Evolutionary conservation across 23 tunicate species (phyloP), one percentile per base, ranked within the genome.

Genomic region (Trididemnum clinides): DNA sequence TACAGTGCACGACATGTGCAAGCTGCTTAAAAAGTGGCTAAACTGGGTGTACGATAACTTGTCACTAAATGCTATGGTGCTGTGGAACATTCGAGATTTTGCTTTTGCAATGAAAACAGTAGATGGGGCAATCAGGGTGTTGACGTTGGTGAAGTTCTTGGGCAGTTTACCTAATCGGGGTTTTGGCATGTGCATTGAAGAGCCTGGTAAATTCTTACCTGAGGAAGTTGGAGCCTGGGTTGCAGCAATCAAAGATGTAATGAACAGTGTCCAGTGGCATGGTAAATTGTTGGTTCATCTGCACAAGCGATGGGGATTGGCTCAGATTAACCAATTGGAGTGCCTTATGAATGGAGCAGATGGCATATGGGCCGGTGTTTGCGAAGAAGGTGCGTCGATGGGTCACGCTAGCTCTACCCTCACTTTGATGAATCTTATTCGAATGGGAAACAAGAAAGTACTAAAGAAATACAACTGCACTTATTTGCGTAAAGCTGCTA

Each of bases 391-490:
- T 12, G 83, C 83, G 3, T 28, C 38, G 1, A 29, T 78, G 34
- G 83, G 83, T 51, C 83, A 78, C 23, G 83, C 83, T 15, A 78
- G 83, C 28, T 78, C 83, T 4, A 50, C 69, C 19, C n/a, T 78
- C 2, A 78, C 83, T 1, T 28, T 78, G 38, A 78, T 78, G 83
- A 78, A 78, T 54, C 83, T 78, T 22, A 26, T 78, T 25, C 23
- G 83, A 51, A 78, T 78, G 69, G 83, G 83, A 78, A 78, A 78
- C 83, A 78, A 78, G 37, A 78, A 78, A 27, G 83, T 78, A 2
- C 28, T 78, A 12, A 28, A 78, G 20, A 78, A 51, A 28, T 78
- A 50, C 69, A 78, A 78, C 34, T 78, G 83, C 28, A 25, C 22
- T 28, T 78, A 78, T 51, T 35, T 78, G 20, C 28, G 83, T 50